These are phyloP conservation scores for Spizella passerina DNA, from an alignment of 2,797 vertebrate genomes.

Conservation along the genomic window DNA sequence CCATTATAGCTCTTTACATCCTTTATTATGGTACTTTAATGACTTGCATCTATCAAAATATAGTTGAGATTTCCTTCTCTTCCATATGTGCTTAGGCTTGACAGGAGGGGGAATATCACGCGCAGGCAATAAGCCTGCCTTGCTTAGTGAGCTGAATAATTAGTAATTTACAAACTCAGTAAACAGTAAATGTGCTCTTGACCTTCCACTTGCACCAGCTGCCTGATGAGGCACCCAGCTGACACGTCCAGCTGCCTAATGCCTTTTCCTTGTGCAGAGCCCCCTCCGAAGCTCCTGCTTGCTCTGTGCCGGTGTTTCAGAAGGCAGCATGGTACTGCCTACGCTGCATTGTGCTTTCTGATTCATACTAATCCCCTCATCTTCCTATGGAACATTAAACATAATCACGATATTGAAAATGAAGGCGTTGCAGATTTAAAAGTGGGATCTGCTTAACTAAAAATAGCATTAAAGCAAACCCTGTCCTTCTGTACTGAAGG, in stretches of 20 bases:
- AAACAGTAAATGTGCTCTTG: constrained; percentile 52
- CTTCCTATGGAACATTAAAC: constrained; percentile 65
- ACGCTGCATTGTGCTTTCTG: constrained; percentile 58
- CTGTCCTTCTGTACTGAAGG: constrained; percentile 65
- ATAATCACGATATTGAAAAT: constrained; percentile 65
- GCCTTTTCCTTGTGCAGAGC: background rate
- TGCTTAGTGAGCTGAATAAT: constrained; percentile 59
- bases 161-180: constrained; percentile 52
- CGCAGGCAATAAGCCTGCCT: background rate
- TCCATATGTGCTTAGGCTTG: background rate
- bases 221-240: constrained; percentile 59
- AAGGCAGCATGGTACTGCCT: constrained; percentile 28
- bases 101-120: background rate
- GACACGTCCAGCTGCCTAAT: constrained; percentile 58
- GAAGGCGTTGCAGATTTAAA: constrained; percentile 68
- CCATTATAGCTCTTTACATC: background rate
- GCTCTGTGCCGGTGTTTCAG: constrained; percentile 18
- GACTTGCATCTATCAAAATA: constrained; percentile 27
- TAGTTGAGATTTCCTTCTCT: constrained; percentile 13
- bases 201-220: constrained; percentile 59
- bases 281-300: background rate
- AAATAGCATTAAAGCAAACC: constrained; percentile 65
- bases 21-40: background rate
- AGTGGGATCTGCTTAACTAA: constrained; percentile 67
- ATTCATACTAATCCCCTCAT: constrained; percentile 54